Evolutionary conservation across 2,113 vertebrate genomes (phyloP), one percentile per base, ranked within the genome.

Genomic region (Isichthys henryi): DNA sequence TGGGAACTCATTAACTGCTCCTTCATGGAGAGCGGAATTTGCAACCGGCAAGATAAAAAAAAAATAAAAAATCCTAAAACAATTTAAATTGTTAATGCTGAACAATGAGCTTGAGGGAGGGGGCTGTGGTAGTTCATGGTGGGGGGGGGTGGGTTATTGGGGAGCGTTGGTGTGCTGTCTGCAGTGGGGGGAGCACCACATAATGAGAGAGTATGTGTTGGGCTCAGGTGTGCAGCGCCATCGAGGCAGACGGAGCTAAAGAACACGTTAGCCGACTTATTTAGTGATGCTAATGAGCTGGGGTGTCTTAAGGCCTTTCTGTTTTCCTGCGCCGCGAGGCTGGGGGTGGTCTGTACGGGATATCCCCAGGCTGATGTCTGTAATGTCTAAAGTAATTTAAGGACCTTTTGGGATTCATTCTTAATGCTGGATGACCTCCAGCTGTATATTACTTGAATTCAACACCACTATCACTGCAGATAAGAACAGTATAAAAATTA

Each of bases 61-160:
- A 82, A 80, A 66, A 87, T n/a, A 89, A 91, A 90, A 88, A 45
- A 15, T 19, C 31, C 35, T 80, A 89, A 92, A 92, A 92, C 90
- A 85, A 91, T 91, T 89, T 91, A 90, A 92, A 91, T 89, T 86
- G 90, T 89, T 92, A 92, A 90, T 91, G 62, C 88, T 77, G 56
- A 91, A 90, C 90, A 92, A 89, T 92, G 90, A 90, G 83, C 87
- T 53, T 5, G 46, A 43, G 39, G 39, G 39, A 43, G 82, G 23
- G 80, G 80, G 58, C 23, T 10, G 58, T 3, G 58, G 62, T 11
- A 70, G 62, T 31, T 70, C 62, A 66, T 70, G 62, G 62, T 13
- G 58, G n/a, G 3, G 62, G 58, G 62, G 23, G 11, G 13, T 2
- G 58, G 21, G 15, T 35, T 46, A 27, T 27, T 11, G n/a, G 8